Base-by-base conservation (phyloP, 2,113 vertebrate species). In the Heterotis niloticus region DNA sequence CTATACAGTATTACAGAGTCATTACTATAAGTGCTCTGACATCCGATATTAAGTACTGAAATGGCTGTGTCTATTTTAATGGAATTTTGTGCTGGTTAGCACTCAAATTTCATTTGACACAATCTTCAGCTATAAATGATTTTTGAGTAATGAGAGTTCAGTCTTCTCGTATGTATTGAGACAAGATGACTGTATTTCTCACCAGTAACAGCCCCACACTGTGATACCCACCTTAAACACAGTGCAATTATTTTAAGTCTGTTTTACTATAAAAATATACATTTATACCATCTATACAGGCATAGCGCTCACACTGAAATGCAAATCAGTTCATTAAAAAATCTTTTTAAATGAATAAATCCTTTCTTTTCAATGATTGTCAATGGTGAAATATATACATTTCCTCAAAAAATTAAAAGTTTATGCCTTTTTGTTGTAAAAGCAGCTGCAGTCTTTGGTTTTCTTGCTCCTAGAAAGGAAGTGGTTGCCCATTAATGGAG, bases 391-490 rank as follows among this genome's bases (percentile, higher is more conserved):
- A 44, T 17, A 12, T 13, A 13, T 28, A 56, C 54, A 54, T 54
- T 76, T 78, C 28, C 14, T 18, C 29, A 20, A 13, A 11, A 34
- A 64, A 52, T 80, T 79, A 89, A 64, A 85, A 82, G 7, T 85
- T 79, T 12, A 92, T 87, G 64, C 88, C 88, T 0, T 98, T 90
- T 79, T 96, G 91, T 83, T 83, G 90, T 79, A 98, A 26, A 0
- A 98, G 86, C 2, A 83, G 89, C 82, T 86, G 91, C 29, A 98
- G 92, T 76, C 89, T 93, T 83, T 92, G 88, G 0, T 97, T 95
- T 85, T 98, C 96, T 86, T 93, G 90, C 77, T 95, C 94, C 98
- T 99, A 74, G 80, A 83, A 81, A 0, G 75, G 4, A 70, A 59
- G 11, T 0, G 44, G 18, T n/a, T 12, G 66, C 62, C 57, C 54